Percentiles rank a stretch among this genome's conserved stretches.
phyloP scores from a whole-genome alignment of 2,797 vertebrate genomes.

The Vespertilio murinus region DNA sequence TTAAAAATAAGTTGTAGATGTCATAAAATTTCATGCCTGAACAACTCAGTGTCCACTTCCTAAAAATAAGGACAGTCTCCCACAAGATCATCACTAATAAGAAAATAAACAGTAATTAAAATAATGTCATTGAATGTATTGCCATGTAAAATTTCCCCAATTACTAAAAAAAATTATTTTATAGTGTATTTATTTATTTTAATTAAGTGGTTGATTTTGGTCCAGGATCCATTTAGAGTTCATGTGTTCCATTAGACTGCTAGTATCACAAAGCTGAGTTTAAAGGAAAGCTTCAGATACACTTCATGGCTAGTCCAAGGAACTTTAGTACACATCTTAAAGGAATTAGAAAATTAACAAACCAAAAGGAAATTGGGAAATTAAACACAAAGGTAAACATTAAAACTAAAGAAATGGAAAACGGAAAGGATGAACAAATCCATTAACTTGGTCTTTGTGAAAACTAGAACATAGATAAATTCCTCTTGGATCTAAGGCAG shows the following conservation, averaged over 20 bases:
- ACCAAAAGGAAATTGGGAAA: neutral
- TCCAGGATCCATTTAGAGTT: neutral
- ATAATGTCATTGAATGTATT: neutral
- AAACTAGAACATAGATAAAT: neutral
- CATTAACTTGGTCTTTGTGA: constrained; percentile 17
- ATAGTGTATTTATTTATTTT: neutral
- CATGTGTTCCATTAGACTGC: neutral
- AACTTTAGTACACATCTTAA: neutral
- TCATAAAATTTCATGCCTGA: neutral
- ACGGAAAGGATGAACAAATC: neutral
- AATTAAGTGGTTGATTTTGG: neutral
- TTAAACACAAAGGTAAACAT: neutral
- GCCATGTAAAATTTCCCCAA: neutral
- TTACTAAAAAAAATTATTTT: neutral
- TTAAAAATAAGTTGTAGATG: neutral
- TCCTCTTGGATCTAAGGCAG: neutral
- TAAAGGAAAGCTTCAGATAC: constrained; percentile 5
- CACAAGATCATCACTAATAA: neutral
- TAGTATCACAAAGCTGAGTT: neutral
- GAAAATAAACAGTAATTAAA: constrained; percentile 1
- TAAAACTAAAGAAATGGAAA: constrained; percentile 23
- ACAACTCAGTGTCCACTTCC: neutral
- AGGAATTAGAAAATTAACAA: constrained; percentile 36
- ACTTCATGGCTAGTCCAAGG: neutral
- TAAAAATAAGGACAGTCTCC: neutral